These are phyloP conservation scores for Myripristis murdjan DNA, from an alignment of 2,797 vertebrate genomes.

Conservation along the genomic window DNA sequence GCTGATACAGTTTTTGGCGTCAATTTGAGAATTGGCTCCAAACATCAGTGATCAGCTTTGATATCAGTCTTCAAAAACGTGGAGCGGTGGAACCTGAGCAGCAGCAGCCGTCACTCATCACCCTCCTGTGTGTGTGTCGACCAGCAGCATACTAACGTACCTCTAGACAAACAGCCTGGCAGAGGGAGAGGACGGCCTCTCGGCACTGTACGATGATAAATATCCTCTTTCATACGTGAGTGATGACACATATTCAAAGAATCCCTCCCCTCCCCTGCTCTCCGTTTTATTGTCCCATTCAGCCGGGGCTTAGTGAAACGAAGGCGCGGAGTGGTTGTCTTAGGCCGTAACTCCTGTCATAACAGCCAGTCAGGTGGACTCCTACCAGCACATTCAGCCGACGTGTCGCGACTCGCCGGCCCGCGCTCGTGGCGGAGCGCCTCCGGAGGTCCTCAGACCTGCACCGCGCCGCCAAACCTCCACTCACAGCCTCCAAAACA, in stretches of 20 bases:
- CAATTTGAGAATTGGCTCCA: no score
- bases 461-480: neutral
- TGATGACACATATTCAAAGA: constrained; percentile 58
- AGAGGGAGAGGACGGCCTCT: constrained; percentile 28
- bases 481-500: constrained; percentile 7
- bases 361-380: constrained; percentile 49
- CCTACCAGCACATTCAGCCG: constrained; percentile 31
- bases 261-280: constrained; percentile 11
- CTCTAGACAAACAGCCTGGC: constrained; percentile 40
- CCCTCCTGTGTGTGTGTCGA: constrained; percentile 23
- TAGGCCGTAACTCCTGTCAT: constrained; percentile 60
- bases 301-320: constrained; percentile 32
- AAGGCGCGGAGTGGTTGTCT: constrained; percentile 49
- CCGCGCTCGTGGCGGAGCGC: constrained; percentile 4
- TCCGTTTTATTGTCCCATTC: constrained; percentile 30
- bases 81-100: neutral
- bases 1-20: no score
- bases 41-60: no score
- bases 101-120: constrained; percentile 33
- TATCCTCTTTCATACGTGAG: constrained; percentile 38
- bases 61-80: no score
- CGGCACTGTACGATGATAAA: constrained; percentile 46
- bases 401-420: constrained; percentile 55
- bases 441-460: constrained; percentile 25
- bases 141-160: constrained; percentile 38